These are phyloP conservation scores for Ailuropoda melanoleuca DNA, from an alignment of 2,113 vertebrate species.

Conservation along the genomic window DNA sequence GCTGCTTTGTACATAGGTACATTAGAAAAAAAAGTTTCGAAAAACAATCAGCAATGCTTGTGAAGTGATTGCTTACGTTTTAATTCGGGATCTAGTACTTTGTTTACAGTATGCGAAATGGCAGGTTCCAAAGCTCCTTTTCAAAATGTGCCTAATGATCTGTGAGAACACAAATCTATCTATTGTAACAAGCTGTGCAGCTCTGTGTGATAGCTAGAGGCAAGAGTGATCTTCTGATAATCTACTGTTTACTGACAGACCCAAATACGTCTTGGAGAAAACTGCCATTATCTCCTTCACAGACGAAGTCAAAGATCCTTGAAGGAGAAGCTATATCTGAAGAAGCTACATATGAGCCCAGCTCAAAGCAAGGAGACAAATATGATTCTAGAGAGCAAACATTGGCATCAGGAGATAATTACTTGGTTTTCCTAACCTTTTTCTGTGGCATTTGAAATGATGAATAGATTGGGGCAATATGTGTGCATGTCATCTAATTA, in stretches of 20 bases:
- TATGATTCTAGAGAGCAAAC: neutral
- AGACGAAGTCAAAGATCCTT: neutral
- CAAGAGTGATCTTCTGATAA: neutral
- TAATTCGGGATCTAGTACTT: neutral
- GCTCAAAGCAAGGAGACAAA: neutral
- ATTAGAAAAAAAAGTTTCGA: neutral
- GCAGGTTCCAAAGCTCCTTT: neutral
- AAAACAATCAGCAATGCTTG: neutral
- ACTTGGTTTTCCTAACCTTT: neutral
- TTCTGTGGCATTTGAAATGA: neutral
- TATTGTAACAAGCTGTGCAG: neutral
- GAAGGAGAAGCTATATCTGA: neutral
- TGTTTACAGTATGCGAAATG: neutral
- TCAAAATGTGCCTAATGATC: neutral
- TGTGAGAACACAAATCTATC: neutral
- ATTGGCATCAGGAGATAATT: neutral
- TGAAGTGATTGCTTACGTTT: neutral
- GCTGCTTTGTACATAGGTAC: neutral
- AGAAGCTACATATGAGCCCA: neutral
- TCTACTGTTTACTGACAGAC: neutral
- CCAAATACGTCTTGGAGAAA: conserved; percentile 19
- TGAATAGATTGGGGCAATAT: neutral
- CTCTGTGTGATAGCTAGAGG: neutral
- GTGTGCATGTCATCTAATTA: neutral
- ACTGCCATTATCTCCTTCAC: neutral